Percentiles rank a stretch among this genome's conserved stretches.
Evolutionary conservation across 1,140 invertebrate species (phyloP).

Genomic region (Psix sp.): DNA sequence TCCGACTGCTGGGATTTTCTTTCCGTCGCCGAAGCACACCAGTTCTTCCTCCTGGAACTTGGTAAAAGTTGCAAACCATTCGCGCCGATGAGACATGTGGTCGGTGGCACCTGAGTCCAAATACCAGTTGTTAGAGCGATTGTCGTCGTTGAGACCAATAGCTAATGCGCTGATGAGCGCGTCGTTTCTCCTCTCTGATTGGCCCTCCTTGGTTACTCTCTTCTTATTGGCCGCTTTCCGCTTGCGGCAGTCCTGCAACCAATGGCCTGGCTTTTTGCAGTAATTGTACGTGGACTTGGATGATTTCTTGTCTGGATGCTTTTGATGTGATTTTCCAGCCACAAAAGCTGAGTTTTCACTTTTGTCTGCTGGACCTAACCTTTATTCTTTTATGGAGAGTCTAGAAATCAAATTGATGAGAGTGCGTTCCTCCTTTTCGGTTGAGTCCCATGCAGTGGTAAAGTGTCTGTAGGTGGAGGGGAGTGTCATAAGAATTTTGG

Average conservation of each 20-base stretch:
- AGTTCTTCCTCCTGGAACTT: slow-evolving; percentile 3
- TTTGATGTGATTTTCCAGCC: slow-evolving; percentile 28
- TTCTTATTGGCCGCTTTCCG: slow-evolving; percentile 54
- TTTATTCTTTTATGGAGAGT: slow-evolving; percentile 56
- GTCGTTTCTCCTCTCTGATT: too few species aligned
- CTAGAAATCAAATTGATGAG: slow-evolving; percentile 58
- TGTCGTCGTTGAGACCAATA: too few species aligned
- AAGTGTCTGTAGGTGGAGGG: slow-evolving; percentile 64
- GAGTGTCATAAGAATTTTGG: slow-evolving; percentile 64
- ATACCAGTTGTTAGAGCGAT: slow-evolving; percentile 13
- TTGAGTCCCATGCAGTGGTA: slow-evolving; percentile 68
- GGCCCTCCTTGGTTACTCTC: slow-evolving; percentile 59
- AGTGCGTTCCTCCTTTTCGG: slow-evolving; percentile 44
- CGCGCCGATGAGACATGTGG: slow-evolving; percentile 47
- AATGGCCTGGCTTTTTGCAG: slow-evolving; percentile 58
- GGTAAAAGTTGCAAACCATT: slow-evolving; percentile 39
- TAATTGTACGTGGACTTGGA: slow-evolving; percentile 14
- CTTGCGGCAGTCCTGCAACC: slow-evolving; percentile 41
- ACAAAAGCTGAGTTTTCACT: slow-evolving; percentile 2
- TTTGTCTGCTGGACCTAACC: slow-evolving; percentile 4
- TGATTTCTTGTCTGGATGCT: too few species aligned
- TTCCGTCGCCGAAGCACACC: slow-evolving; percentile 50
- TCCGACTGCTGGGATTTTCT: slow-evolving; percentile 37
- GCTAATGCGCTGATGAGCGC: too few species aligned
- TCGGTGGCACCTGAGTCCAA: slow-evolving; percentile 53